Conservation (phyloP, 2,888 invertebrate genomes). For the Aquatica leii region DNA sequence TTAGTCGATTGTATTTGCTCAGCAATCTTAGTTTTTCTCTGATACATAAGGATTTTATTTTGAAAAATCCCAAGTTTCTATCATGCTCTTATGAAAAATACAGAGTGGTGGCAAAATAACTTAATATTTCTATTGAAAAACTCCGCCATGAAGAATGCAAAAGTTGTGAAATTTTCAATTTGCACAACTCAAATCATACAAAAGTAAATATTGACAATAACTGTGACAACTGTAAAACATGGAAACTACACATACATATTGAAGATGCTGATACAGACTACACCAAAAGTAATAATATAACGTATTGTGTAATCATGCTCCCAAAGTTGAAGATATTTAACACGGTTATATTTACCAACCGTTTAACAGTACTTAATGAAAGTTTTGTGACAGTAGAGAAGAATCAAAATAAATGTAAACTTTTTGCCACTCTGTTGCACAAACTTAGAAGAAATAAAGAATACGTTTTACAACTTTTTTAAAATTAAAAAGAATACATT, state of each 20-base stretch:
- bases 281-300: not conserved
- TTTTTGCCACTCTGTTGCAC: constrained; percentile 16
- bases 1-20: not conserved
- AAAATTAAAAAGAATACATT: not conserved
- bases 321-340: constrained; percentile 11
- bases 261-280: not conserved
- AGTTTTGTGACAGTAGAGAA: constrained; percentile 15
- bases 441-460: constrained; percentile 13
- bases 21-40: not conserved
- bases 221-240: no score
- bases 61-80: constrained; percentile 4
- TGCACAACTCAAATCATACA: not conserved
- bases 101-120: no score
- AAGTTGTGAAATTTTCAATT: constrained; percentile 1
- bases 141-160: constrained; percentile 9
- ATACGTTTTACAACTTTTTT: constrained; percentile 14
- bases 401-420: constrained; percentile 14
- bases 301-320: constrained; percentile 5
- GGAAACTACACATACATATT: not conserved
- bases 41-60: not conserved
- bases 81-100: constrained; percentile 13
- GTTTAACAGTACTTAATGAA: constrained; percentile 10
- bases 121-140: no score
- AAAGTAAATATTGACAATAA: constrained; percentile 3
- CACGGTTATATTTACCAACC: constrained; percentile 9